phyloP scores from a whole-genome alignment of 2,797 vertebrate genomes.

The Betta splendens region DNA sequence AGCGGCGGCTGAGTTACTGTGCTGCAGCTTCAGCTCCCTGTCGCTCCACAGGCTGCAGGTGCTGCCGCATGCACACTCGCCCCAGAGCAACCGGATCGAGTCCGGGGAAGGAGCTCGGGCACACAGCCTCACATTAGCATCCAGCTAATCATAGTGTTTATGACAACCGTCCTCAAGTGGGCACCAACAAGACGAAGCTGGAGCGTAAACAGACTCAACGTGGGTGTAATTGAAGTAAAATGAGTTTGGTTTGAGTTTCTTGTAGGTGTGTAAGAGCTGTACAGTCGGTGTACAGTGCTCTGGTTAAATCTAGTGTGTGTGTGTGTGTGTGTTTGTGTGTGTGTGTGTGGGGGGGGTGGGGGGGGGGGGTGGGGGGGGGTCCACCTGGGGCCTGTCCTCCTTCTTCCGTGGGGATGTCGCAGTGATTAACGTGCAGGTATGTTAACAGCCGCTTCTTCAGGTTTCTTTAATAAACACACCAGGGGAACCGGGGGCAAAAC shows the following conservation, averaged over 20 bases:
- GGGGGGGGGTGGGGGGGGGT: slow-evolving; percentile 14
- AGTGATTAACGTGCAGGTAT: slow-evolving; percentile 71
- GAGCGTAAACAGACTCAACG: not conserved
- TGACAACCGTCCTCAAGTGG: not conserved
- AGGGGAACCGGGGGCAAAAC: slow-evolving; percentile 38
- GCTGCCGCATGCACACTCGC: no score
- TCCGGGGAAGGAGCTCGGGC: slow-evolving; percentile 12
- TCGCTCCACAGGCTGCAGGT: no score
- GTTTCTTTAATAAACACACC: slow-evolving; percentile 52
- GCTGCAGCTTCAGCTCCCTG: no score
- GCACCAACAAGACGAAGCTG: not conserved
- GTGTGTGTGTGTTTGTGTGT: slow-evolving; percentile 8
- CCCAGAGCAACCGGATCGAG: no score
- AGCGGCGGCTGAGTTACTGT: no score
- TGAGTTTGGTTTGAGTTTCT: not conserved
- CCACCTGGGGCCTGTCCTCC: slow-evolving; percentile 68
- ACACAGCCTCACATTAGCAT: not conserved
- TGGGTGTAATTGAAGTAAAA: not conserved
- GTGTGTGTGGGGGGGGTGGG: not conserved
- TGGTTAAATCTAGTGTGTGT: slow-evolving; percentile 50
- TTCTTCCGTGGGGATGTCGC: slow-evolving; percentile 58
- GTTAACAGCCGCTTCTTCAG: slow-evolving; percentile 49
- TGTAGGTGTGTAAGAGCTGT: not conserved
- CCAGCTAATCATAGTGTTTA: not conserved
- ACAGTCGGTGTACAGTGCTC: slow-evolving; percentile 29